Base-by-base conservation (phyloP, 2,888 invertebrate genomes). In the Hemaris fuciformis region DNA sequence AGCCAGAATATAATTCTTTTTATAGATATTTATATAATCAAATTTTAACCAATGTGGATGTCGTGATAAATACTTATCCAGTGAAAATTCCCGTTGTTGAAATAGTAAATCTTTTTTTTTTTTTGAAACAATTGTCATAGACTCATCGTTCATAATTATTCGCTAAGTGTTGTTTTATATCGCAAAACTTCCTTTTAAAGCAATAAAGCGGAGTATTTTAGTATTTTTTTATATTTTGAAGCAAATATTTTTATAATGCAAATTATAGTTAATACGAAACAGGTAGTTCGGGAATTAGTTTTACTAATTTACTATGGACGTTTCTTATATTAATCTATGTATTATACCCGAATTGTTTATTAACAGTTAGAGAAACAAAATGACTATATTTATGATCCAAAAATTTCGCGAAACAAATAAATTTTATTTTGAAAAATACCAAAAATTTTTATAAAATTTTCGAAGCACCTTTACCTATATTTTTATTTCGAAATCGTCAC, bases 1-100 rank as follows among this genome's bases (percentile, higher is more conserved):
- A 90, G 91, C 91, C 91, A 81, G 77, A 81, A 87, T 91, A 89
- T 89, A 90, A 85, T 90, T 91, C 86, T 90, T 79, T 84, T 87
- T 83, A 80, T 81, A 85, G 79, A 83, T 69, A 62, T 82, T 81
- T 79, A 76, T 81, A 82, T 80, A 77, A 80, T 77, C 59, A 13
- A 75, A 76, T 81, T 84, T 84, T 81, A 79, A 76, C 82, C 79
- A 85, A 85, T 85, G 85, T 84, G 86, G 84, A 84, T 74, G 76
- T 22, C 13, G 15, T 18, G 3, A 4, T 27, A 15, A 10, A 43
- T 8, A n/a, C n/a, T 34, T 34, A 6, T 8, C n/a, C n/a, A n/a
- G n/a, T 34, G 3, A 13, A 6, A 34, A 34, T 10, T 34, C 7
- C 34, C 10, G 34, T 34, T 34, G 34, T 1, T 34, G 34, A 34